Conservation (phyloP, 2,113 vertebrate genomes). For the Saimiri boliviensis region DNA sequence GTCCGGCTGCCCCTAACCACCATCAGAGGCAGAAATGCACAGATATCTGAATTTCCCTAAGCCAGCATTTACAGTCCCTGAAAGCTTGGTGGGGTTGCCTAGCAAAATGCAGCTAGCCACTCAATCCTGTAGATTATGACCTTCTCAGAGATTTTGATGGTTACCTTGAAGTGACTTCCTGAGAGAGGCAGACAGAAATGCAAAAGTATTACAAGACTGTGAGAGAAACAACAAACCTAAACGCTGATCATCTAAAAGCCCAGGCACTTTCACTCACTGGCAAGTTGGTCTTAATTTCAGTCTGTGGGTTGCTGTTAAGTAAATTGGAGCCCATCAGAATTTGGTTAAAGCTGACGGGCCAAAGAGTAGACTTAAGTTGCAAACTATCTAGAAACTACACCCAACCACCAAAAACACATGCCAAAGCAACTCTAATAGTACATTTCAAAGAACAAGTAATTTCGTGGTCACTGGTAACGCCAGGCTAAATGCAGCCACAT, state of each 20-base stretch:
- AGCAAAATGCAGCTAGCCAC: background rate
- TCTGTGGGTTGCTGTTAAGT: background rate
- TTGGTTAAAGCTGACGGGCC: background rate
- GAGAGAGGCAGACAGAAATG: background rate
- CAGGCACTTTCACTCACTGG: background rate
- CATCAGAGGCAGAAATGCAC: background rate
- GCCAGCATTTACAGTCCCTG: background rate
- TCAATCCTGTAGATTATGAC: background rate
- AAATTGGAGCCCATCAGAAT: background rate
- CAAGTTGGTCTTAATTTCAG: background rate
- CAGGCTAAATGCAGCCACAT: slow-evolving; percentile 22
- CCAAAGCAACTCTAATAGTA: background rate
- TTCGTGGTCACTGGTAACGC: background rate
- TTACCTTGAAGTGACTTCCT: background rate
- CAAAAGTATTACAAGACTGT: fast-evolving
- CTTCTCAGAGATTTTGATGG: background rate
- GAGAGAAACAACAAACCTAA: background rate
- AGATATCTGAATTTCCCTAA: background rate
- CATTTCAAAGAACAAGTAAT: slow-evolving; percentile 25
- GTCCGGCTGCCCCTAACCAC: background rate
- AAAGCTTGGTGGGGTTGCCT: background rate
- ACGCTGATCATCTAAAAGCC: fast-evolving
- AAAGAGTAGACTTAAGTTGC: slow-evolving; percentile 12
- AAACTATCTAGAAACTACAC: slow-evolving; percentile 44
- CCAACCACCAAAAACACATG: slow-evolving; percentile 20